Evolutionary conservation across 2,113 vertebrate genomes (phyloP).

Genomic region (Grammatotria lemairii): DNA sequence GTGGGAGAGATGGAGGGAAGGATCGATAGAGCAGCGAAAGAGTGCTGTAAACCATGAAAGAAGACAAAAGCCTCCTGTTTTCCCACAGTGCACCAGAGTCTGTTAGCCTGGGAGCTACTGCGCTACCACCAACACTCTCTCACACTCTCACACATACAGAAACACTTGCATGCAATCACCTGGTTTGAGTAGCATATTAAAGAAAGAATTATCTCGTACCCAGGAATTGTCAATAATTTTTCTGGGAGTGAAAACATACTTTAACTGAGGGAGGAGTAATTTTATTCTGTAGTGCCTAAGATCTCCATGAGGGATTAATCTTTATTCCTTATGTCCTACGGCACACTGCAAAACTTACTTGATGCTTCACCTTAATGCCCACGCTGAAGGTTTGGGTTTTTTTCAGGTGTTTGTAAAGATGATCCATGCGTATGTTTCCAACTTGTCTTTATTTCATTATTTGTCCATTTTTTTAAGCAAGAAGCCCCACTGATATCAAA

Average conservation of each 20-base stretch:
- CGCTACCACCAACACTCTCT: constrained; percentile 22
- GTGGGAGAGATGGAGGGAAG: constrained; percentile 60
- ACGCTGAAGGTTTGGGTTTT: not conserved
- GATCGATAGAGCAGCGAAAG: constrained; percentile 67
- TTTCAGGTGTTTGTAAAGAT: not conserved
- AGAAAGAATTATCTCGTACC: constrained; percentile 16
- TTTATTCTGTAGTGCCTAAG: not conserved
- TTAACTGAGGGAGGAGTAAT: constrained; percentile 12
- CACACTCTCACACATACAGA: constrained; percentile 9
- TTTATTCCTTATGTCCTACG: constrained; percentile 5
- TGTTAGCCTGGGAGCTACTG: constrained; percentile 59
- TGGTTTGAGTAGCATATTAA: constrained; percentile 16
- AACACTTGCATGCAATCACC: constrained; percentile 22
- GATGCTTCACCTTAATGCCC: constrained; percentile 13
- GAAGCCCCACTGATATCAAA: not conserved
- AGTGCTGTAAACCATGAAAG: constrained; percentile 68
- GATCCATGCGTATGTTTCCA: not conserved
- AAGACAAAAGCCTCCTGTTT: constrained; percentile 70
- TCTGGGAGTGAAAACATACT: constrained; percentile 25
- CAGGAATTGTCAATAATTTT: constrained; percentile 51
- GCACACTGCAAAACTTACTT: not conserved
- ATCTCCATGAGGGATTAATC: not conserved
- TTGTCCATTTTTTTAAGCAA: not conserved
- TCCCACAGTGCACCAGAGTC: constrained; percentile 59
- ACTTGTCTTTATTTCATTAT: not conserved